Evolutionary conservation across 2,888 invertebrate species (phyloP), one percentile per base, ranked within the genome.

Genomic region (Plebejus melissa): DNA sequence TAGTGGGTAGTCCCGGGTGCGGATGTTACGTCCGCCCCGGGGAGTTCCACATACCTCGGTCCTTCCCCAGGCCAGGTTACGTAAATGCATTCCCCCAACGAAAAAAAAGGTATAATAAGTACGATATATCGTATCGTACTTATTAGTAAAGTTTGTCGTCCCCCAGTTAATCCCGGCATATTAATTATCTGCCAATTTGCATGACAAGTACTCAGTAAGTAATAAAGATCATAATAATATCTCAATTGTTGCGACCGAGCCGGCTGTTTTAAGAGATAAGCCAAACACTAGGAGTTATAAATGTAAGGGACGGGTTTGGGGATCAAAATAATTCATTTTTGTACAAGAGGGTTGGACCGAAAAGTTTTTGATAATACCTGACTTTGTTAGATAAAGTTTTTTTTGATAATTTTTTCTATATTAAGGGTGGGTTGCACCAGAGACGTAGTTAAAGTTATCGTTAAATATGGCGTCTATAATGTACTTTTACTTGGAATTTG

Each of bases 211-310:
- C 41, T 3, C 41, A 38, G 38, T 69, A 38, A 70, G 69, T 41
- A 41, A 70, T 41, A 70, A 70, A 38, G 70, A 70, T 70, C 70
- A 70, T 22, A 70, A 70, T 70, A 70, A 70, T 41, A 41, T 70
- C 38, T 41, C 70, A 70, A 70, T 70, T 70, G 70, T 70, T 22
- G 70, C 38, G 70, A 38, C 70, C 65, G 65, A 65, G 70, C 70
- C 70, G 41, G 7, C 70, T 70, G 70, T n/a, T 70, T 41, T 41
- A 70, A 11, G 70, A 70, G 70, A 70, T 70, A 70, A 70, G 70
- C 5, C 32, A 38, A 69, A 69, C 69, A 69, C 69, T 41, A 32
- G 32, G 32, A 65, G 65, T 65, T 65, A 13, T 65, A 32, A 65
- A 65, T 32, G 65, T 65, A 5, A 13, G 65, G 65, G 32, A 65